Percentiles rank a stretch among this genome's conserved stretches.
Conservation (phyloP, 1,140 invertebrate genomes). For the Plectus sambesii region DNA sequence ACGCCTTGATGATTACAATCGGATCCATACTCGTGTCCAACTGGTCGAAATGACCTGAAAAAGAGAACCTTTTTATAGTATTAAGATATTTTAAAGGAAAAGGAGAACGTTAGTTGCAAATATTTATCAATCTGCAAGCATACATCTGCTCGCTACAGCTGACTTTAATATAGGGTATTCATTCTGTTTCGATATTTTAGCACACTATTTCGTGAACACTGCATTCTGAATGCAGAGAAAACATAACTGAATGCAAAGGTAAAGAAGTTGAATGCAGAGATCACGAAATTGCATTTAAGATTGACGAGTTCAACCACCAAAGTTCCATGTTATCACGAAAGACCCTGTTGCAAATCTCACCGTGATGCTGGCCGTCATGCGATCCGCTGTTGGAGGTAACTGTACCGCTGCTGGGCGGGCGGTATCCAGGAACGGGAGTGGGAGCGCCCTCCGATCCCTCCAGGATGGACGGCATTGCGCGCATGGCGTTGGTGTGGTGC, state of each 20-base stretch:
- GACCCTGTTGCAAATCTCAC: too few species aligned
- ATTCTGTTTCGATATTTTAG: too few species aligned
- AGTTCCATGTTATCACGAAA: too few species aligned
- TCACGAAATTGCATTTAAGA: too few species aligned
- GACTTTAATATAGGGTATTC: too few species aligned
- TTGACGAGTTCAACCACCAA: too few species aligned
- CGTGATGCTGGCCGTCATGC: too few species aligned
- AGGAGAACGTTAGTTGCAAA: slow-evolving; percentile 15
- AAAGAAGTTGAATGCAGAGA: too few species aligned
- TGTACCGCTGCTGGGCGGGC: slow-evolving; percentile 34
- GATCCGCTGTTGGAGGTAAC: slow-evolving; percentile 37
- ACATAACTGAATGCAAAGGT: too few species aligned
- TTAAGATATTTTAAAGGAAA: background rate
- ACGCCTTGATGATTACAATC: slow-evolving; percentile 63
- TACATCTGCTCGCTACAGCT: slow-evolving; percentile 18
- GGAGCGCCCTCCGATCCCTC: slow-evolving; percentile 40
- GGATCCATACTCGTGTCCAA: slow-evolving; percentile 19
- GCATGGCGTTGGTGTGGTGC: slow-evolving; percentile 45
- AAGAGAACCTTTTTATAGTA: background rate
- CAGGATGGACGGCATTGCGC: slow-evolving; percentile 34
- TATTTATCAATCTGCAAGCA: slow-evolving; percentile 16
- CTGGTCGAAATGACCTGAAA: slow-evolving; percentile 6
- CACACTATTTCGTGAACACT: slow-evolving; percentile 20
- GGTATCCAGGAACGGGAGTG: slow-evolving; percentile 38
- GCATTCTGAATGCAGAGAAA: too few species aligned